Base-by-base conservation (phyloP, 2,888 invertebrate species). In the Tetragnatha montana region DNA sequence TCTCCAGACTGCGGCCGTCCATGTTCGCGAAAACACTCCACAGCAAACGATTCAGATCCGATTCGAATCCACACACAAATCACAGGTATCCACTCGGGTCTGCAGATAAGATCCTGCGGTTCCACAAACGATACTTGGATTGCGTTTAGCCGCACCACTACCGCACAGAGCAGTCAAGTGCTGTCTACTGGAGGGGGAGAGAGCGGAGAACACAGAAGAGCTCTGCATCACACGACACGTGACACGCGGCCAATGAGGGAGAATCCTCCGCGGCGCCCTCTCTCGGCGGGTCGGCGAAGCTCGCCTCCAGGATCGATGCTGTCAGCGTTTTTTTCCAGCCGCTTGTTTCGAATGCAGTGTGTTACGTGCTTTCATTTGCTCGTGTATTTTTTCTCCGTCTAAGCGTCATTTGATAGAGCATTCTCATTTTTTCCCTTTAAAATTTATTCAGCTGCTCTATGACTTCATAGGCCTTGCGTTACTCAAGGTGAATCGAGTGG, bases 211-310 rank as follows among this genome's bases (percentile, higher is more conserved):
- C 68, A 85, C 81, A 68, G 85, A 89, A 76, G 35, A 81, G 89
- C 76, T 75, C 89, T 81, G 89, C 85, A 85, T 89, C 89, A 89
- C 76, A 76, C 81, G 89, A 89, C 81, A 76, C 85, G 81, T 85
- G 84, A 85, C 89, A 78, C 60, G 71, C 80, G 8, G 21, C 17
- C 21, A 21, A 84, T 68, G n/a, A 70, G 85, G 10, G 78, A 22
- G 70, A 22, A 19, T 21, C n/a, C 35, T 14, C 47, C 14, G 60
- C 70, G 22, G 87, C 82, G 81, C 87, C 87, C 76, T 88, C 87
- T 88, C 35, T 81, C n/a, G 81, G 35, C 4, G 17, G 14, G 35
- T 19, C 19, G 2, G 14, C 76, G 82, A 88, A 60, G 71, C 50
- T 71, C 21, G 14, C 49, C 21, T n/a, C 49, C 21, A 51, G 21